A percentile compares a stretch with the other conserved stretches of the same genome.
Evolutionary conservation across 2,113 vertebrate species (phyloP).

Genomic region (Genyomyrus donnyi): DNA sequence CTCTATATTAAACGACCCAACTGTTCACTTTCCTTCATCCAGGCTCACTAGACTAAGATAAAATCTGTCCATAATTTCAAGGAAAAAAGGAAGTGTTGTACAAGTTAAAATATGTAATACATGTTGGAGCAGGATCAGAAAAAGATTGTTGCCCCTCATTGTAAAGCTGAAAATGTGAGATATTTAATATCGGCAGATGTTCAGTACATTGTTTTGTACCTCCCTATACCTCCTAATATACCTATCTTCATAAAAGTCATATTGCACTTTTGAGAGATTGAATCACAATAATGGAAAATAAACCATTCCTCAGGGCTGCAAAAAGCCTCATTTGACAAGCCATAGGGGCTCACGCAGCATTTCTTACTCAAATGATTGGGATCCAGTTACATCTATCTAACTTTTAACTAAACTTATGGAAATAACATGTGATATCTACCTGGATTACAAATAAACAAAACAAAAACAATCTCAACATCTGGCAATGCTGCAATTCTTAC

Average conservation of each 20-base stretch:
- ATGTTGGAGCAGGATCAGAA: neutral
- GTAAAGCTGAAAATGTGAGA: neutral
- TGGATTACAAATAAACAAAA: neutral
- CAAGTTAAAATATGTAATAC: neutral
- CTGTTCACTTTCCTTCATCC: neutral
- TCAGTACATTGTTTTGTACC: neutral
- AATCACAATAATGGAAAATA: neutral
- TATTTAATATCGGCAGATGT: neutral
- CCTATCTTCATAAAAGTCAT: neutral
- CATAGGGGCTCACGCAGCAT: neutral
- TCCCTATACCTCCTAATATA: neutral
- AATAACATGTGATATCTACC: neutral
- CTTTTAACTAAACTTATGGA: neutral
- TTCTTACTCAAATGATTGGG: neutral
- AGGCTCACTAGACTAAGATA: neutral
- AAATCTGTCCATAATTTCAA: neutral
- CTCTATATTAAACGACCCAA: neutral
- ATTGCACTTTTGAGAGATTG: neutral
- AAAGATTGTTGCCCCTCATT: neutral
- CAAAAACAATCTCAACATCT: neutral
- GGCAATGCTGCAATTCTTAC: neutral
- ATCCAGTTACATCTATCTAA: neutral
- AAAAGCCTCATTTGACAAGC: neutral
- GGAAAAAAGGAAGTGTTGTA: neutral
- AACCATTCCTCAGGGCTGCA: neutral